These are phyloP conservation scores for Chunga burmeisteri DNA, from an alignment of 2,113 vertebrate genomes.

Conservation along the genomic window DNA sequence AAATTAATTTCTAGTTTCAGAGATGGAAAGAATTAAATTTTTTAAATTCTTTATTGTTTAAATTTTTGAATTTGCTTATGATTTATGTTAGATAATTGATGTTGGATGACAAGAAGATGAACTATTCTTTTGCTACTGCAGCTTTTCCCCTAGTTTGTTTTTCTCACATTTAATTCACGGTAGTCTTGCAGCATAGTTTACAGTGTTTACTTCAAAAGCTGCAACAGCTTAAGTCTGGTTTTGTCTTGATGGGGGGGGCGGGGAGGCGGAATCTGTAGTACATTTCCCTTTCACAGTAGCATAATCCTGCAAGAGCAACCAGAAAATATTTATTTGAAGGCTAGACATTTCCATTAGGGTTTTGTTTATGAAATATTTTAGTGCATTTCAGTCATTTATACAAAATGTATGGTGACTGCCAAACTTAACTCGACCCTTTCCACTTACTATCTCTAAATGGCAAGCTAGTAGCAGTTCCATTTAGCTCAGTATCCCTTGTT, in stretches of 20 bases:
- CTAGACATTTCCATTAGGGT: neutral
- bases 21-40: neutral
- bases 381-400: neutral
- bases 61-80: neutral
- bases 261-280: neutral
- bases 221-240: neutral
- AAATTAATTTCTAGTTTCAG: neutral
- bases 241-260: neutral
- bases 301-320: neutral
- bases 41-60: neutral
- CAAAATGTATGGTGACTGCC: neutral
- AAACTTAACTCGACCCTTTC: neutral
- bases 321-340: constrained; percentile 13
- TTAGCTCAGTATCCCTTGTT: neutral
- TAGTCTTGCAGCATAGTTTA: neutral
- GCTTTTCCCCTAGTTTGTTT: neutral
- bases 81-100: neutral
- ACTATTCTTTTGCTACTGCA: neutral
- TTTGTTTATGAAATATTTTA: constrained; percentile 18
- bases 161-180: neutral
- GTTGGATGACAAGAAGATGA: neutral
- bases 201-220: neutral
- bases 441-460: neutral
- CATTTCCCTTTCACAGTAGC: neutral
- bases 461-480: neutral